phyloP scores from a whole-genome alignment of 2,888 invertebrate genomes.

The Drosophila setosimentum region DNA sequence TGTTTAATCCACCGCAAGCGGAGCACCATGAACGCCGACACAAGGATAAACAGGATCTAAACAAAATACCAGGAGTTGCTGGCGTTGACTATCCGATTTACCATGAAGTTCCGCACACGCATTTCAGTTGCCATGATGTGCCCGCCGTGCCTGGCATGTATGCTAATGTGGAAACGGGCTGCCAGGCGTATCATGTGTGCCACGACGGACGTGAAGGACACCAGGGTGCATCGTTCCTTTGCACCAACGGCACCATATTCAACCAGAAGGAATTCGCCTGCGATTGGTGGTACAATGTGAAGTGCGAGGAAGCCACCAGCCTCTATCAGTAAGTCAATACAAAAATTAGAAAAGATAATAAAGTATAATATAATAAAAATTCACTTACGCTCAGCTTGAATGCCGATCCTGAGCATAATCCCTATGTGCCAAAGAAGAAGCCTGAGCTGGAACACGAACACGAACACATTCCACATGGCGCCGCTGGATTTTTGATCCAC shows the following conservation, averaged over 20 bases:
- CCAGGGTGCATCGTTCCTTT: conserved; percentile 93
- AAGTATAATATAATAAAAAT: neutral
- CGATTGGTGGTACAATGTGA: conserved; percentile 97
- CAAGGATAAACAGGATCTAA: conserved; percentile 88
- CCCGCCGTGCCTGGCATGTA: conserved; percentile 94
- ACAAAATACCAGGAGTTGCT: conserved; percentile 92
- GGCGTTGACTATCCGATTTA: conserved; percentile 94
- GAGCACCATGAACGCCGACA: conserved; percentile 60
- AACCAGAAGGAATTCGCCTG: conserved; percentile 94
- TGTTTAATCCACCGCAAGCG: conserved; percentile 80
- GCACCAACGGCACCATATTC: conserved; percentile 94
- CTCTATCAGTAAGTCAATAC: conserved; percentile 88
- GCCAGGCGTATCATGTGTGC: conserved; percentile 95
- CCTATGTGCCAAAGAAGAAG: conserved; percentile 91
- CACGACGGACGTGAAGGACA: conserved; percentile 94
- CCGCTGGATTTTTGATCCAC: conserved; percentile 82
- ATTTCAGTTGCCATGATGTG: conserved; percentile 92
- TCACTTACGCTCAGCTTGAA: conserved; percentile 87
- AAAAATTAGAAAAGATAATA: neutral
- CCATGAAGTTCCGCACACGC: conserved; percentile 91
- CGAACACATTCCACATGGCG: conserved; percentile 69
- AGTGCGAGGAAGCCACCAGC: conserved; percentile 90
- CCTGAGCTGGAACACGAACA: conserved; percentile 69
- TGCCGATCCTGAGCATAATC: conserved; percentile 92
- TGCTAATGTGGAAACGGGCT: conserved; percentile 95